These are phyloP conservation scores for Caenorhabditis virilis DNA, from an alignment of 2,888 invertebrate species.

Conservation along the genomic window DNA sequence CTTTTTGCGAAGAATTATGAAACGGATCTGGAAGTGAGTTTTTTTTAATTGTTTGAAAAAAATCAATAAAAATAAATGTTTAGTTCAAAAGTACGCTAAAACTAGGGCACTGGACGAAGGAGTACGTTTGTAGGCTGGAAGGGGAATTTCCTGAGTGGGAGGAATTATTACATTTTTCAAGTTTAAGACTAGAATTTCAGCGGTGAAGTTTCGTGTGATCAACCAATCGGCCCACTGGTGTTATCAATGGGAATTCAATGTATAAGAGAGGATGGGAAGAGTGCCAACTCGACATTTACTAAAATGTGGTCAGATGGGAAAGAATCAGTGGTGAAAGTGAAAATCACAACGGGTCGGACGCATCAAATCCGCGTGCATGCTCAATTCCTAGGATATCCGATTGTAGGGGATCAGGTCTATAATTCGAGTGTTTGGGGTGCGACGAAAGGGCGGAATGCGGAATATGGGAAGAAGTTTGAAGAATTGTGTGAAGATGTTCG, in stretches of 20 bases:
- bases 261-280: constrained; percentile 82
- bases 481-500: constrained; percentile 54
- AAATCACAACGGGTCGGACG: constrained; percentile 94
- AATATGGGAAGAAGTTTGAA: constrained; percentile 73
- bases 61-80: constrained; percentile 14
- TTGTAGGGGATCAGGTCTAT: constrained; percentile 94
- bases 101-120: constrained; percentile 87
- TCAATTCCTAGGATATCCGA: constrained; percentile 95
- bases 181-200: constrained; percentile 41
- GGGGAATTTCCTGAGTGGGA: constrained; percentile 89
- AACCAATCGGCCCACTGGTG: constrained; percentile 65
- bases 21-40: constrained; percentile 78
- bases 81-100: constrained; percentile 92
- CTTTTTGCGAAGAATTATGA: constrained; percentile 90
- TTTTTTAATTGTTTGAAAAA: neutral
- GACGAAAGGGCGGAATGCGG: constrained; percentile 84
- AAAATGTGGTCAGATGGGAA: constrained; percentile 52
- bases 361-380: constrained; percentile 98
- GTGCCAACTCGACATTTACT: constrained; percentile 45
- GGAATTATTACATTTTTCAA: neutral
- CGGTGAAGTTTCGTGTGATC: constrained; percentile 57
- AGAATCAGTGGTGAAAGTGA: constrained; percentile 88
- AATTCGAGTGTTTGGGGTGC: constrained; percentile 92
- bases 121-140: constrained; percentile 91
- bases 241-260: constrained; percentile 95